Evolutionary conservation across 92 coral and sea anemone genomes (phyloP).

Genomic region (Porites divaricata): DNA sequence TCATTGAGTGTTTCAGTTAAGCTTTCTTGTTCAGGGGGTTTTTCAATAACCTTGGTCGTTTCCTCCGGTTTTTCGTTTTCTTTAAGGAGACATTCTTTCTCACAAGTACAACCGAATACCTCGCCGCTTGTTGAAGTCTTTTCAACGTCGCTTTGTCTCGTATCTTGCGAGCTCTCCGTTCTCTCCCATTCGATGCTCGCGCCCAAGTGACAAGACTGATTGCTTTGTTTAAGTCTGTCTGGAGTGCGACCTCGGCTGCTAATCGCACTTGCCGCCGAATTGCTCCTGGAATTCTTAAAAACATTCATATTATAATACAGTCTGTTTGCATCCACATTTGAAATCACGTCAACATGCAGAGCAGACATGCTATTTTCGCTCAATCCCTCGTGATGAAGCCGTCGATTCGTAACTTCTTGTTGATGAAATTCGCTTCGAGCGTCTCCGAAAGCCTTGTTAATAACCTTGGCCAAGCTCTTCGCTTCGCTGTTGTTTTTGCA

Average conservation of each 20-base stretch:
- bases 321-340: slow-evolving; percentile 50
- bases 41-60: not conserved
- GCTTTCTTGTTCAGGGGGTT: not conserved
- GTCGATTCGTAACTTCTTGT: slow-evolving; percentile 73
- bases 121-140: slow-evolving; percentile 48
- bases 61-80: slow-evolving; percentile 1
- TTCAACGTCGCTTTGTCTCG: slow-evolving; percentile 34
- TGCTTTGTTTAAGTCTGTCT: slow-evolving; percentile 34
- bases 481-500: slow-evolving; percentile 89
- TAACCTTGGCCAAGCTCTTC: slow-evolving; percentile 91
- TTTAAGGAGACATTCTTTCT: slow-evolving; percentile 22
- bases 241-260: slow-evolving; percentile 31
- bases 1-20: not conserved
- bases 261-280: slow-evolving; percentile 43
- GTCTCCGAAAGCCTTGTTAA: slow-evolving; percentile 73
- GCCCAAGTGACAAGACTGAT: slow-evolving; percentile 42
- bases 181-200: slow-evolving; percentile 64
- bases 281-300: slow-evolving; percentile 44
- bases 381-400: slow-evolving; percentile 75
- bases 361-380: slow-evolving; percentile 61
- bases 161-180: slow-evolving; percentile 65
- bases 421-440: slow-evolving; percentile 80
- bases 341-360: slow-evolving; percentile 36
- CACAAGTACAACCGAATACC: slow-evolving; percentile 32
- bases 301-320: slow-evolving; percentile 38